Evolutionary conservation across 2,113 vertebrate species (phyloP).

Genomic region (Actenoides hombroni): DNA sequence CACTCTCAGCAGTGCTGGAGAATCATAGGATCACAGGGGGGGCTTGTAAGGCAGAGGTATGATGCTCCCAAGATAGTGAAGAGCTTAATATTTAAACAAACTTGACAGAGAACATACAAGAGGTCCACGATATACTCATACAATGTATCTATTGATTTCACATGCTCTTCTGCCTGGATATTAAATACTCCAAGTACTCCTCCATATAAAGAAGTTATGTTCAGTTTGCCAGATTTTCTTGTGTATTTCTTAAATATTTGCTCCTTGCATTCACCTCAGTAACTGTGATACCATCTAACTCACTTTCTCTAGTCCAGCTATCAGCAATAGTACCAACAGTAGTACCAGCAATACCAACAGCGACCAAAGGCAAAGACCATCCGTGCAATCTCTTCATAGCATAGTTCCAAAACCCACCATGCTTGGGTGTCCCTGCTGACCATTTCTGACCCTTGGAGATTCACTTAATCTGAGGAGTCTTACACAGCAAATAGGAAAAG

Average conservation of each 20-base stretch:
- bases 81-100: constrained; percentile 25
- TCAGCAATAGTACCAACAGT: neutral
- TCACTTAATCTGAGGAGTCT: neutral
- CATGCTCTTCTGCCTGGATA: neutral
- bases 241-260: neutral
- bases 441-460: neutral
- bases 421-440: neutral
- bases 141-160: neutral
- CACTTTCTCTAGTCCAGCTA: neutral
- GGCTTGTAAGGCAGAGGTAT: neutral
- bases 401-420: neutral
- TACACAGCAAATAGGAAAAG: neutral
- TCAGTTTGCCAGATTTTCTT: neutral
- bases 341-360: neutral
- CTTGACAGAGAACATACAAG: neutral
- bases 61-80: neutral
- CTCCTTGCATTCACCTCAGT: neutral
- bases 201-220: neutral
- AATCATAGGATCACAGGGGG: neutral
- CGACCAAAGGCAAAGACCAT: neutral
- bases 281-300: neutral
- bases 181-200: neutral
- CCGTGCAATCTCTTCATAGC: neutral
- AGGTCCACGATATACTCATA: neutral
- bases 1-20: neutral